A percentile compares a stretch with the other conserved stretches of the same genome.
These are phyloP conservation scores for Macquaria australasica DNA, from an alignment of 2,113 vertebrate genomes.

Conservation along the genomic window DNA sequence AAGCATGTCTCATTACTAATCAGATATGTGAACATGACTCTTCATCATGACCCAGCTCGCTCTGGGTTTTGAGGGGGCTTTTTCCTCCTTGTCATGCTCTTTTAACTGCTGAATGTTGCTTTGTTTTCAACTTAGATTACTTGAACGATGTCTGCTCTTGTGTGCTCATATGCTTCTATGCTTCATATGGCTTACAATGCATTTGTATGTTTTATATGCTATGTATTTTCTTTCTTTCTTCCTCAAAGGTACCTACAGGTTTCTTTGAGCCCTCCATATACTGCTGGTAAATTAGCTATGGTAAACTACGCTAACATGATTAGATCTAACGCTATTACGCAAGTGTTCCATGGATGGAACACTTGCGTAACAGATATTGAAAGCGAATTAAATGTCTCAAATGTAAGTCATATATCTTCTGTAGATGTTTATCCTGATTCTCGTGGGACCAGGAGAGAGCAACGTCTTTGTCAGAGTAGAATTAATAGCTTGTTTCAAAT, in stretches of 20 bases:
- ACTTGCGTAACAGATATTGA: neutral
- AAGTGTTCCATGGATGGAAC: conserved; percentile 6
- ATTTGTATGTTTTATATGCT: neutral
- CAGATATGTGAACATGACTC: conserved; percentile 32
- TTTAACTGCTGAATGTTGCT: neutral
- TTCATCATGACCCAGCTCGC: neutral
- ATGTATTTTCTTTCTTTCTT: neutral
- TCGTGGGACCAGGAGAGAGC: neutral
- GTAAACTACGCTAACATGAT: neutral
- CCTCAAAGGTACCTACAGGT: neutral
- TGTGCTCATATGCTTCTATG: neutral
- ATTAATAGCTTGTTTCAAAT: conserved; percentile 30
- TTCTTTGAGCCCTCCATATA: neutral
- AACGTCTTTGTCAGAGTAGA: neutral
- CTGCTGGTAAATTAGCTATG: neutral
- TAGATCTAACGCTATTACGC: neutral
- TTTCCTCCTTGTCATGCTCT: neutral
- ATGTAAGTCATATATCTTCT: conserved; percentile 3
- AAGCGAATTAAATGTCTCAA: conserved; percentile 8
- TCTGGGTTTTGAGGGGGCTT: neutral
- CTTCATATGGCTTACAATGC: no score
- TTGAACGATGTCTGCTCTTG: neutral
- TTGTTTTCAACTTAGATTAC: neutral
- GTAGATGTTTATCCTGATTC: neutral
- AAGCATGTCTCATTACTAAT: conserved; percentile 33